Conservation (phyloP, 2,113 vertebrate species). For the zebrafish (Danio rerio) region DNA sequence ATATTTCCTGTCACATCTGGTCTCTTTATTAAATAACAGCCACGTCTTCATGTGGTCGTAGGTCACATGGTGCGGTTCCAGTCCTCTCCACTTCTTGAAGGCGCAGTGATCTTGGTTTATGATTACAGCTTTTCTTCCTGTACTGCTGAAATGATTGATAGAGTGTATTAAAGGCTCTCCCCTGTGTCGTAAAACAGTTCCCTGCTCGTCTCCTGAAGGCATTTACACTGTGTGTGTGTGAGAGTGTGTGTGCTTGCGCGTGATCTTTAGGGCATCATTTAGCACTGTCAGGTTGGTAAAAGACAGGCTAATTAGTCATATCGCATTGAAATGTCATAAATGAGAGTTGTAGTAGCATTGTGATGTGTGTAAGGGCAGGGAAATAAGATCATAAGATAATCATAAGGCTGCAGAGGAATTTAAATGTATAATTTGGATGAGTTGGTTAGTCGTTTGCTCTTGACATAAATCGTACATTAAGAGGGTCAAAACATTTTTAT, state of each 20-base stretch:
- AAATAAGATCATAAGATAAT: neutral
- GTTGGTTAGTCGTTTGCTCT: neutral
- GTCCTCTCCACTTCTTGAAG: constrained; percentile 27
- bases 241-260: neutral
- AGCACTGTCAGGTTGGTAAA: constrained; percentile 26
- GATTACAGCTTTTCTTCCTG: constrained; percentile 27
- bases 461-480: neutral
- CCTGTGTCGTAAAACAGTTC: constrained; percentile 46
- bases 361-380: neutral
- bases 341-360: neutral
- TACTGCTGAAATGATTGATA: constrained; percentile 59
- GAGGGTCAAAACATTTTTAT: neutral
- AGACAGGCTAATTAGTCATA: constrained; percentile 20
- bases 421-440: neutral
- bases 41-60: constrained; percentile 30
- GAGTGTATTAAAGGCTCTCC: constrained; percentile 52
- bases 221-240: neutral
- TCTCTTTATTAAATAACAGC: constrained; percentile 41
- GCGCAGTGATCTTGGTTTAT: constrained; percentile 37
- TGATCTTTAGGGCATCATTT: constrained; percentile 13
- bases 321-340: constrained; percentile 19
- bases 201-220: constrained; percentile 21
- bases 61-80: constrained; percentile 19
- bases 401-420: neutral
- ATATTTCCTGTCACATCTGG: constrained; percentile 42